Evolutionary conservation across 1,140 invertebrate species (phyloP).

Genomic region (Tetramorium parvispinum): DNA sequence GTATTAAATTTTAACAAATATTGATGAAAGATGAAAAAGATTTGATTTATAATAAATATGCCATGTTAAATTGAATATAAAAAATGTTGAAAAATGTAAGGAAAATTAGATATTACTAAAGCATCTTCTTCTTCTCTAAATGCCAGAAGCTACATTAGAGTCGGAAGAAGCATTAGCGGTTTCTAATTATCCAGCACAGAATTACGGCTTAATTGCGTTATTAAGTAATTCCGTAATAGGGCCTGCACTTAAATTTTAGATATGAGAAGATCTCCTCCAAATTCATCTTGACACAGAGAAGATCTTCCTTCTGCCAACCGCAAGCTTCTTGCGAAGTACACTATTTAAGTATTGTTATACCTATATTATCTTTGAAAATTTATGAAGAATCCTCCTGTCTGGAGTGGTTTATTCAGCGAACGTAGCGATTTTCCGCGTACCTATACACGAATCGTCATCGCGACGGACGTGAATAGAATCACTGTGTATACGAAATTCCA

Average conservation of each 20-base stretch:
- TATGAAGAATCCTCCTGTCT: slow-evolving; percentile 14
- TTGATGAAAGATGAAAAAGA: not conserved
- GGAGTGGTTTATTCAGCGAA: slow-evolving; percentile 34
- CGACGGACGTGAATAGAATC: slow-evolving; percentile 50
- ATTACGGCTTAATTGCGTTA: slow-evolving; percentile 34
- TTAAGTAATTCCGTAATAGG: slow-evolving; percentile 28
- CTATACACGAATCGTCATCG: slow-evolving; percentile 27
- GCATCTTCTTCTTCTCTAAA: not conserved
- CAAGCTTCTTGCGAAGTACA: not conserved
- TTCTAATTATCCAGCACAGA: slow-evolving; percentile 31
- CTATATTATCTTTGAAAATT: slow-evolving; percentile 4
- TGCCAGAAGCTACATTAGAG: not conserved
- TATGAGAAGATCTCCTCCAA: slow-evolving; percentile 10
- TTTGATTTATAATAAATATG: slow-evolving; percentile 6
- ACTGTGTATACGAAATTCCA: slow-evolving; percentile 30
- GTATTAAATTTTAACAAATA: not conserved
- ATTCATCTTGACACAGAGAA: slow-evolving; percentile 14
- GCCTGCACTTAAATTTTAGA: slow-evolving; percentile 16
- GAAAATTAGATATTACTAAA: slow-evolving; percentile 12
- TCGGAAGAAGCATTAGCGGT: slow-evolving; percentile 4
- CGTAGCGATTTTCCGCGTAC: slow-evolving; percentile 32
- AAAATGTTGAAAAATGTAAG: not conserved
- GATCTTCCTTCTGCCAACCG: not conserved
- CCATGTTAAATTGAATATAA: not conserved
- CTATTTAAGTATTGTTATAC: slow-evolving; percentile 20